These are phyloP conservation scores for Oasisia sp. DNA, from an alignment of 2,888 invertebrate genomes.

Conservation along the genomic window DNA sequence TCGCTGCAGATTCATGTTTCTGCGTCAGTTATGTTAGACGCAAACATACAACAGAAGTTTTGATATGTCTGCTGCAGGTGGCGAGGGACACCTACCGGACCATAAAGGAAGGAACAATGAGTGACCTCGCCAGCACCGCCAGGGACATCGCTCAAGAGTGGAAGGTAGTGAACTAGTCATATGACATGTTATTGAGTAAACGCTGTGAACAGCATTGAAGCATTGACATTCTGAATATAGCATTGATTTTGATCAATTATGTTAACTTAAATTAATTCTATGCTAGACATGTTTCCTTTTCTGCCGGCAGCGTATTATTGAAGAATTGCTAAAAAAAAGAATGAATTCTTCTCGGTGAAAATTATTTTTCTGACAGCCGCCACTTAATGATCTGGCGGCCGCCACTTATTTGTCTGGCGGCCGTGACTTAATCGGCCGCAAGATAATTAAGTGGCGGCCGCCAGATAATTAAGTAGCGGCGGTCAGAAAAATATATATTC, in stretches of 20 bases:
- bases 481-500: too few species aligned
- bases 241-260: background rate
- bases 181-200: background rate
- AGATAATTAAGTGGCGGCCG: too few species aligned
- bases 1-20: too few species aligned
- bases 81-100: constrained; percentile 77
- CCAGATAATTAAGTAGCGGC: too few species aligned
- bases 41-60: background rate
- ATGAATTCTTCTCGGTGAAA: too few species aligned
- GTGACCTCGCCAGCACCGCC: constrained; percentile 29
- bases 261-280: background rate
- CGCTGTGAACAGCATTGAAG: background rate
- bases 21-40: too few species aligned
- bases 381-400: too few species aligned
- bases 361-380: too few species aligned
- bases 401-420: too few species aligned
- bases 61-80: constrained; percentile 47
- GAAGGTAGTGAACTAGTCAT: constrained; percentile 29
- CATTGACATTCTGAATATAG: background rate
- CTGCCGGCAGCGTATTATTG: background rate
- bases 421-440: too few species aligned
- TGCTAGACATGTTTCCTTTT: too few species aligned
- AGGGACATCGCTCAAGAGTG: constrained; percentile 29
- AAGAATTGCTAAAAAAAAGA: background rate
- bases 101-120: constrained; percentile 55